Conservation (phyloP, 2,113 vertebrate genomes). For the Zapus hudsonius region DNA sequence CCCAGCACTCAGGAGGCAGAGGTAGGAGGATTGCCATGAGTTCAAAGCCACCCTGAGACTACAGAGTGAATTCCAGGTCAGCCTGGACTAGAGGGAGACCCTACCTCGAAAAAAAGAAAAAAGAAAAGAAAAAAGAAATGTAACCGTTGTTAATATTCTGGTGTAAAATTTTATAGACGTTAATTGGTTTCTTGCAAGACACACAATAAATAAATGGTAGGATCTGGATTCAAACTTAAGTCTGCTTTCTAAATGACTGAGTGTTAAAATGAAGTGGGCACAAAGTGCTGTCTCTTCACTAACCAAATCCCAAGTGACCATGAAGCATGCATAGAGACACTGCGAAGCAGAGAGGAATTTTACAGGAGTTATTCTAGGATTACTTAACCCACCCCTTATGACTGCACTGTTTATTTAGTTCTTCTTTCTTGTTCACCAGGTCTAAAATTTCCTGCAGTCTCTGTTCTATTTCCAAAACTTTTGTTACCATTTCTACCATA, state of each 20-base stretch:
- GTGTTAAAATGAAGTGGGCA: neutral
- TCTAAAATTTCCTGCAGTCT: neutral
- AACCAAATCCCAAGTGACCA: neutral
- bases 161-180: no score
- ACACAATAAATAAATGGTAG: no score
- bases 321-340: neutral
- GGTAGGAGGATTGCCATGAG: no score
- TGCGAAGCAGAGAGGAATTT: neutral
- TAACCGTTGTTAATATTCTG: no score
- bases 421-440: neutral
- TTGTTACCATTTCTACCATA: neutral
- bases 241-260: neutral
- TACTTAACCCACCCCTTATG: neutral
- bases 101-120: no score
- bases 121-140: no score
- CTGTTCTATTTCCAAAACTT: neutral
- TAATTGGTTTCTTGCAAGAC: no score
- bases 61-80: no score
- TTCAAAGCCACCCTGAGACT: no score
- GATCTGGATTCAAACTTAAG: neutral
- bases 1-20: no score
- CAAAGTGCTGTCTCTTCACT: neutral
- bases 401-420: neutral
- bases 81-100: no score
- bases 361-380: neutral